These are phyloP conservation scores for Argyrosomus regius DNA, from an alignment of 2,797 vertebrate species.

Conservation along the genomic window DNA sequence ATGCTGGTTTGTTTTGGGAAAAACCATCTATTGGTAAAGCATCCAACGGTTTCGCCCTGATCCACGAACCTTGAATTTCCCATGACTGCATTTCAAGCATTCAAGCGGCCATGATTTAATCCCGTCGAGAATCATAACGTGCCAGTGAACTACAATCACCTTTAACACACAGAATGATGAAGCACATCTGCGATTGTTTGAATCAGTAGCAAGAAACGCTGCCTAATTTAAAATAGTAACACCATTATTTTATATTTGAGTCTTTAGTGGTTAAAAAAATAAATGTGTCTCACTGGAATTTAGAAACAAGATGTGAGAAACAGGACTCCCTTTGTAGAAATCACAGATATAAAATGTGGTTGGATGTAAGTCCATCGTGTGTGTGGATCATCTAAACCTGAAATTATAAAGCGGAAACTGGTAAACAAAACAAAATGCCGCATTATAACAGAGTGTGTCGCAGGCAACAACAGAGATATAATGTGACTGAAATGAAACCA, in stretches of 20 bases:
- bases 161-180: constrained; percentile 3
- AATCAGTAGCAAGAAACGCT: neutral
- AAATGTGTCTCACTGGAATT: neutral
- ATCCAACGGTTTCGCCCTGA: neutral
- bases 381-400: constrained; percentile 5
- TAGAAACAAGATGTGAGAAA: neutral
- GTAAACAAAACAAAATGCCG: neutral
- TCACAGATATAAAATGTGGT: neutral
- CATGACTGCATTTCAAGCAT: constrained; percentile 1
- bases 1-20: neutral
- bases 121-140: neutral
- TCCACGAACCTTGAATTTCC: constrained; percentile 20
- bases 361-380: neutral
- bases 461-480: neutral
- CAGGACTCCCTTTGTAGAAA: neutral
- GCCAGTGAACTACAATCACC: neutral
- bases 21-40: neutral
- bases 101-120: constrained; percentile 7
- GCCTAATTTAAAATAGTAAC: neutral
- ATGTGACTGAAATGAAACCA: constrained; percentile 6
- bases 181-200: neutral
- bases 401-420: neutral
- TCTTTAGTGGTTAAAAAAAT: neutral
- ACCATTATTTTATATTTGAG: neutral
- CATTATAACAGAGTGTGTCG: neutral